These are phyloP conservation scores for Andricus curvator DNA, from an alignment of 2,888 invertebrate genomes.

Conservation along the genomic window DNA sequence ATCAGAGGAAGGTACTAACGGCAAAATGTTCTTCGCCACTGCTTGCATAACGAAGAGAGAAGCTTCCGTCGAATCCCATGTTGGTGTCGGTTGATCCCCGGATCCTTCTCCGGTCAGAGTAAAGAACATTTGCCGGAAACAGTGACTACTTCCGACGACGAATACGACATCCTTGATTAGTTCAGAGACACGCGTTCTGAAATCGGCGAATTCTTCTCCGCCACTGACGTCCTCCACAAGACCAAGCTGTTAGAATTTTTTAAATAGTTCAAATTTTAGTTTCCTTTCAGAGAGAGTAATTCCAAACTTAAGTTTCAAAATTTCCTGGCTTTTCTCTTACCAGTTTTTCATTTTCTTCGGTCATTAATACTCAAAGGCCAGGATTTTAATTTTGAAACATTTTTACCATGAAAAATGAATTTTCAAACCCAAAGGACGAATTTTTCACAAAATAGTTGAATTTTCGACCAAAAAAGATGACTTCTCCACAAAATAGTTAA, in stretches of 20 bases:
- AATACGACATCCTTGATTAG: slow-evolving; percentile 98
- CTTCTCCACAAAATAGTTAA: too few species aligned
- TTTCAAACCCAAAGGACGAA: too few species aligned
- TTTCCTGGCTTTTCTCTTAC: too few species aligned
- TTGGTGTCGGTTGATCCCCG: slow-evolving; percentile 79
- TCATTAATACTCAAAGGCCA: too few species aligned
- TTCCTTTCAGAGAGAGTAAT: background rate
- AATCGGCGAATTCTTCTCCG: slow-evolving; percentile 87
- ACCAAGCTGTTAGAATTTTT: slow-evolving; percentile 64
- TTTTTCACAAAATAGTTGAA: too few species aligned
- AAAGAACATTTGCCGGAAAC: slow-evolving; percentile 94
- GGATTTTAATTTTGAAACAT: too few species aligned
- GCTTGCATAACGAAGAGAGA: slow-evolving; percentile 97
- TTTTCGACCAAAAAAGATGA: too few species aligned
- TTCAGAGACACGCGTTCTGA: slow-evolving; percentile 93
- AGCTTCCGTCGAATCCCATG: slow-evolving; percentile 97
- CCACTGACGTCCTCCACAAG: slow-evolving; percentile 77
- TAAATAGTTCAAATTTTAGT: background rate
- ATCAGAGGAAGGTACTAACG: slow-evolving; percentile 83
- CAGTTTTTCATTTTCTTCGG: too few species aligned
- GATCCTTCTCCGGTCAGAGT: slow-evolving; percentile 80
- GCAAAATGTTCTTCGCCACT: slow-evolving; percentile 95
- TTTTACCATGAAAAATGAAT: too few species aligned
- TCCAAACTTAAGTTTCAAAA: too few species aligned
- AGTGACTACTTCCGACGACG: slow-evolving; percentile 94